These are phyloP conservation scores for Mamestra configurata DNA, from an alignment of 1,140 invertebrate species.

Conservation along the genomic window DNA sequence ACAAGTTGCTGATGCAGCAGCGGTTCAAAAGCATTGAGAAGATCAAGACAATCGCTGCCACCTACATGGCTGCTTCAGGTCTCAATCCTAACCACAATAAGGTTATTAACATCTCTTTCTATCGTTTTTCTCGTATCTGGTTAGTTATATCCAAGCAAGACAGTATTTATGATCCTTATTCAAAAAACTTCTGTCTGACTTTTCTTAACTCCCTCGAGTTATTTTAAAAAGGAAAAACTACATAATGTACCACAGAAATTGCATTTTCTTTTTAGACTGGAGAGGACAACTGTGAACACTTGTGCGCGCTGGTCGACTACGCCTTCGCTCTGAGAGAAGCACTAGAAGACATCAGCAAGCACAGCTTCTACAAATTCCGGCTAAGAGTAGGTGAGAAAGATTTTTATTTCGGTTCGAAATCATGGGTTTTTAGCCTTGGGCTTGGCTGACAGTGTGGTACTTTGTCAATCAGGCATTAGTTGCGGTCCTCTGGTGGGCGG, in stretches of 20 bases:
- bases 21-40: conserved; percentile 98
- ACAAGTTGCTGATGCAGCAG: conserved; percentile 96
- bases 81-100: conserved; percentile 92
- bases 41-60: conserved; percentile 99
- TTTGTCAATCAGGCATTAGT: conserved; percentile 95
- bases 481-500: conserved; percentile 98
- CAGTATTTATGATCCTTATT: too few relatives aligned
- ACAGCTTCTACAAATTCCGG: conserved; percentile 99
- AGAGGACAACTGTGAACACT: conserved; percentile 91
- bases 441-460: background rate
- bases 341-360: conserved; percentile 97
- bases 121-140: too few relatives aligned
- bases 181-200: too few relatives aligned
- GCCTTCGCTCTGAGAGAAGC: conserved; percentile 97
- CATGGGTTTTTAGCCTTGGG: background rate
- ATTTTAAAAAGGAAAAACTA: too few relatives aligned
- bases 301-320: conserved; percentile 97
- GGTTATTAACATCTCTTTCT: conserved; percentile 76
- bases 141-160: too few relatives aligned
- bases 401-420: background rate
- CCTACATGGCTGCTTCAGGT: conserved; percentile 99
- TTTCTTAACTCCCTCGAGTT: too few relatives aligned
- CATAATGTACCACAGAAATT: too few relatives aligned
- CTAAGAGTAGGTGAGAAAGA: conserved; percentile 93
- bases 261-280: conserved; percentile 65